These are phyloP conservation scores for Drosophila crucigera DNA, from an alignment of 2,888 invertebrate genomes.

Conservation along the genomic window DNA sequence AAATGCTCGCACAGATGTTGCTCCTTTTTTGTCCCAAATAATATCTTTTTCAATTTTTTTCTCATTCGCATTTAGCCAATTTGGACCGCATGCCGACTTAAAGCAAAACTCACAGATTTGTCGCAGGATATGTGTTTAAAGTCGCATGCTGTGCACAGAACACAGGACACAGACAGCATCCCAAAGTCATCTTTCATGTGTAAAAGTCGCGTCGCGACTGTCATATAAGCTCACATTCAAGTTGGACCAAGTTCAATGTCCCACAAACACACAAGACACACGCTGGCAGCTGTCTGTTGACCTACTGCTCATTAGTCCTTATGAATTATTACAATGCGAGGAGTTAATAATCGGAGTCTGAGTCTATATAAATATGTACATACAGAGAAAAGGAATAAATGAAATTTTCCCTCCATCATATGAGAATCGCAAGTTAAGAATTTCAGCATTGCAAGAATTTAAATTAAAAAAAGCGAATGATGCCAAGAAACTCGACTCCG, in stretches of 20 bases:
- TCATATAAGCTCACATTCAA: conserved; percentile 16
- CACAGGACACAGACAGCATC: background rate
- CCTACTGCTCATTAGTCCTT: conserved; percentile 21
- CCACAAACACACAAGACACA: background rate
- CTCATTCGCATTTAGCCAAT: conserved; percentile 38
- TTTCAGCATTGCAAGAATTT: background rate
- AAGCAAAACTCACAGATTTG: conserved; percentile 55
- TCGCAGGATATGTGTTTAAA: conserved; percentile 46
- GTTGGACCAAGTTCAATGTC: conserved; percentile 64
- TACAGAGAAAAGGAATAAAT: background rate
- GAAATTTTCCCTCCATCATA: background rate
- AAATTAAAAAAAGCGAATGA: background rate
- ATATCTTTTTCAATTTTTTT: conserved; percentile 2
- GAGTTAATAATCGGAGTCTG: background rate
- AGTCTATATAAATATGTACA: background rate
- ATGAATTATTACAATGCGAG: conserved; percentile 24
- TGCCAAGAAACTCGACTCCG: background rate
- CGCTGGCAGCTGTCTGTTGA: background rate
- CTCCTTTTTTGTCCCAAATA: conserved; percentile 17
- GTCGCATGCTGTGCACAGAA: conserved; percentile 42
- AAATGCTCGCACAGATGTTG: conserved; percentile 69
- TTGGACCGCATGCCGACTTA: conserved; percentile 58
- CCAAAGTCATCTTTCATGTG: conserved; percentile 23
- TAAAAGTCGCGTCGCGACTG: conserved; percentile 21
- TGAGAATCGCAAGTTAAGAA: background rate